Percentiles rank a stretch among this genome's conserved stretches.
These are phyloP conservation scores for Clistopyga incitator DNA, from an alignment of 2,888 invertebrate species.

Conservation along the genomic window DNA sequence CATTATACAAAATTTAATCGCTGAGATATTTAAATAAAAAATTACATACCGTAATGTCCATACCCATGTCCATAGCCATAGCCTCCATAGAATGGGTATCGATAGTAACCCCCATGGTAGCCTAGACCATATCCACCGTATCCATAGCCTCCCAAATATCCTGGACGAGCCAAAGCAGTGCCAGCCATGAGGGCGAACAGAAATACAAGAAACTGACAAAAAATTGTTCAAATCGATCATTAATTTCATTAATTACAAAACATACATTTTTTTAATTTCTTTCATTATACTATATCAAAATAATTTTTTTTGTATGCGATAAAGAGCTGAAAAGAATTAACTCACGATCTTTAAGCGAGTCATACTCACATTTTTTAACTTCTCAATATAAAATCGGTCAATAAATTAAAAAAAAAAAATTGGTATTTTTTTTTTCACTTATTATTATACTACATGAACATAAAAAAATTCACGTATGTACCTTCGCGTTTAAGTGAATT, in stretches of 20 bases:
- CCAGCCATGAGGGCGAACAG: slow-evolving; percentile 74
- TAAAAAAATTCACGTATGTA: too few species aligned
- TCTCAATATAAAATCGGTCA: neutral
- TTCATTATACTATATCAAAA: too few species aligned
- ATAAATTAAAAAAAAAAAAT: neutral
- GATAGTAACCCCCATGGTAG: slow-evolving; percentile 67
- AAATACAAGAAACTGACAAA: slow-evolving; percentile 73
- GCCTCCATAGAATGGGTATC: slow-evolving; percentile 56
- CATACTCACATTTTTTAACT: neutral
- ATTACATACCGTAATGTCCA: slow-evolving; percentile 61
- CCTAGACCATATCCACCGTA: slow-evolving; percentile 71
- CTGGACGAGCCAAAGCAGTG: slow-evolving; percentile 76
- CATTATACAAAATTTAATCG: slow-evolving; percentile 13
- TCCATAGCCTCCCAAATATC: slow-evolving; percentile 75
- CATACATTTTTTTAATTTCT: too few species aligned
- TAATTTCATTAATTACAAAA: neutral
- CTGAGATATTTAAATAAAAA: neutral
- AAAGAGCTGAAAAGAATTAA: too few species aligned
- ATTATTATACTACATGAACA: too few species aligned
- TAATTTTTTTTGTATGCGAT: too few species aligned
- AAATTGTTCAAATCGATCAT: slow-evolving; percentile 4
- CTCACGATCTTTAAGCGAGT: too few species aligned
- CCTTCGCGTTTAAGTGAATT: too few species aligned
- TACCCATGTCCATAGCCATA: slow-evolving; percentile 61
- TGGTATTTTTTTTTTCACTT: too few species aligned